Evolutionary conservation across 2,797 vertebrate genomes (phyloP), one percentile per base, ranked within the genome.

Genomic region (Balearica regulorum): DNA sequence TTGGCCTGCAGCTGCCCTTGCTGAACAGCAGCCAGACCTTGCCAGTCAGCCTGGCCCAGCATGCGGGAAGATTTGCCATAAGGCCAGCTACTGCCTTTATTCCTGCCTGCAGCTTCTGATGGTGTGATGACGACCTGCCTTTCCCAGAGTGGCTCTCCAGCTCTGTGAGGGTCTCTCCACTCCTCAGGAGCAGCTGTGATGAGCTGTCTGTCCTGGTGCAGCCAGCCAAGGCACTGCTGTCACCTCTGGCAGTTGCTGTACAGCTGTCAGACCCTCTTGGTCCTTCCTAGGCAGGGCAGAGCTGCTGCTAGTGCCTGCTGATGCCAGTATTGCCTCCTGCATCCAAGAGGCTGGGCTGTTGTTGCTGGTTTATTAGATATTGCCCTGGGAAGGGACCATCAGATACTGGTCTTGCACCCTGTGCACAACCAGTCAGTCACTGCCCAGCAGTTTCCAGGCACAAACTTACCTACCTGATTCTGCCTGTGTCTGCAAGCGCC

Each of bases 31-130:
- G 68, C 44, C 89, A 73, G 68, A 43, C 41, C 46, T 77, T 44
- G 6, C 82, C 62, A 83, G 43, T n/a, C 55, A 31, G 48, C 53
- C 29, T 44, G 57, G 19, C n/a, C 86, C 0, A 0, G 26, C 0
- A 1, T 51, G 48, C 1, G 2, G 48, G 26, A 87, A 31, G 19
- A 62, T 87, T 79, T 92, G 41, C 41, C 44, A 6, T 39, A 41
- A 71, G 48, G 44, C 37, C 0, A 1, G 41, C 55, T 76, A 41
- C 60, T 88, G 79, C 51, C 29, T 91, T 41, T 70, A 73, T 33
- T 33, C 11, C 15, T 66, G 71, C 58, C 66, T 92, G 68, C 80
- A 91, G 84, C 58, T 51, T 72, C 43, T 37, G 46, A 76, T 80
- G 64, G 53, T 65, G 16, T 1, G 2, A 37, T 87, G 91, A 87